Evolutionary conservation across 53 echinoderm and acorn worm genomes (phyloP), one percentile per base, ranked within the genome.

Genomic region (Hippasteria phrygiana): DNA sequence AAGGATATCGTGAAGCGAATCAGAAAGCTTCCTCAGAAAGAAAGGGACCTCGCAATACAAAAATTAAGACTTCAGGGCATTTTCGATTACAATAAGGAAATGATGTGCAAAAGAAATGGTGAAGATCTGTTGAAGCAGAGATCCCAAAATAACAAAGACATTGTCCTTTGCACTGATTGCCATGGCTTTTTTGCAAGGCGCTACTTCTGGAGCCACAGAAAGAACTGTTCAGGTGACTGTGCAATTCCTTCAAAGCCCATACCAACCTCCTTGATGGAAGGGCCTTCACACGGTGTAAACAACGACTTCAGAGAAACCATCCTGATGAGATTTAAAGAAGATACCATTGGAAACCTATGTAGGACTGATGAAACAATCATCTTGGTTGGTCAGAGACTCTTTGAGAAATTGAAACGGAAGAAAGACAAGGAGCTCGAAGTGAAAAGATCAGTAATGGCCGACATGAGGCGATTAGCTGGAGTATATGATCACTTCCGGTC

Each of bases 391-490:
- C 28, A 70, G 10, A 67, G 70, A 28, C 31, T 84, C 1, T 84
- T 20, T 40, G 35, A 29, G 1, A 88, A 55, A 47, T 20, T 29
- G 28, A 75, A 63, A 46, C 42, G 74, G 9, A 88, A 41, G 36
- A 2, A 42, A 29, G 88, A 75, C 77, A 88, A 88, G 37, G 28
- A 63, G 33, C 0, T 27, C 1, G 88, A 88, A 62, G 65, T 74
- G 12, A 37, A 35, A 28, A 75, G 20, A 17, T 75, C 88, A 16
- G 77, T 88, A 17, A 88, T 88, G 88, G 26, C 64, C 10, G 48
- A 48, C 43, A 71, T 88, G 62, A 34, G 70, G 14, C 35, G 70
- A 70, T 1, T 70, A 2, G 70, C 37, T 36, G 3, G 2, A 34
- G 14, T 70, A 0, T 70, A 34, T 12, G 1, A 35, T 2, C 34